A percentile compares a stretch with the other conserved stretches of the same genome.
Conservation (phyloP, 2,113 vertebrate genomes). For the Neolamprologus modestus region DNA sequence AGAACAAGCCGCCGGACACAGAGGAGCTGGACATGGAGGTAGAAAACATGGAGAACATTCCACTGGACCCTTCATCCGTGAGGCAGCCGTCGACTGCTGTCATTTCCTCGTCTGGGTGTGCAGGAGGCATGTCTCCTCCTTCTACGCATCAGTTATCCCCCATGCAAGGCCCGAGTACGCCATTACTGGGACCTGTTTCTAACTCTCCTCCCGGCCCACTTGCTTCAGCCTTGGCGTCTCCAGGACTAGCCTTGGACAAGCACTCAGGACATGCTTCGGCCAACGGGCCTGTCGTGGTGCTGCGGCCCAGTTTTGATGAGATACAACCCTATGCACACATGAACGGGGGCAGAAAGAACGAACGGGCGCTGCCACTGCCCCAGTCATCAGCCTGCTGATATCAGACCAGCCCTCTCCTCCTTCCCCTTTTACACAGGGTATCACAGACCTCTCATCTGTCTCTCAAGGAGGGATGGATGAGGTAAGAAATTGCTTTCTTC, state of each 20-base stretch:
- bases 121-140: slow-evolving; percentile 34
- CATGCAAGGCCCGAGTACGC: slow-evolving; percentile 53
- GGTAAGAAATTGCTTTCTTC: slow-evolving; percentile 66
- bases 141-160: slow-evolving; percentile 51
- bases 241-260: slow-evolving; percentile 72
- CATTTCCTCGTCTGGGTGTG: slow-evolving; percentile 30
- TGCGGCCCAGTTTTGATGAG: slow-evolving; percentile 88
- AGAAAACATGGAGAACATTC: slow-evolving; percentile 96
- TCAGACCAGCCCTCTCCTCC: slow-evolving; percentile 28
- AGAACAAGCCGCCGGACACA: slow-evolving; percentile 92
- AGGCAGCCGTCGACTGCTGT: slow-evolving; percentile 70
- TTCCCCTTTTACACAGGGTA: slow-evolving; percentile 55
- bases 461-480: slow-evolving; percentile 18
- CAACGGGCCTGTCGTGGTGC: slow-evolving; percentile 84
- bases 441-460: slow-evolving; percentile 39
- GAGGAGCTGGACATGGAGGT: slow-evolving; percentile 94
- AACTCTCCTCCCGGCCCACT: slow-evolving; percentile 39
- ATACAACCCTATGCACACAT: slow-evolving; percentile 94
- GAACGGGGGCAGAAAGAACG: slow-evolving; percentile 95
- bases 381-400: slow-evolving; percentile 98
- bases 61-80: slow-evolving; percentile 85
- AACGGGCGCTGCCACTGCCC: slow-evolving; percentile 89
- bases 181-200: slow-evolving; percentile 49
- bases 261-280: slow-evolving; percentile 84
- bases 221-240: slow-evolving; percentile 47